Evolutionary conservation across 2,113 vertebrate genomes (phyloP), one percentile per base, ranked within the genome.

Genomic region (Zosterops pallidus): DNA sequence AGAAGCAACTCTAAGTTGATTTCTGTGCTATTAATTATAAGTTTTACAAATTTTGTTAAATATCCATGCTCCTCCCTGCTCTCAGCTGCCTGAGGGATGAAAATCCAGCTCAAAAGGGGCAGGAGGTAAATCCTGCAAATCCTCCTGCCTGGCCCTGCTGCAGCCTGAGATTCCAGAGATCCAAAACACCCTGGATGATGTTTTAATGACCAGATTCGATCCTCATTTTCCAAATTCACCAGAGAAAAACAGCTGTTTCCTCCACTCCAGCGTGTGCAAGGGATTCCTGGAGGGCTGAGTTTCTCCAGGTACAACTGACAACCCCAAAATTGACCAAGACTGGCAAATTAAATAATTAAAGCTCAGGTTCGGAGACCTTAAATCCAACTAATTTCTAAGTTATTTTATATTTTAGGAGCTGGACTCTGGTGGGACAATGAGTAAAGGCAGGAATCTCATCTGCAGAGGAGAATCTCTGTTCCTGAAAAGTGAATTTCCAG

Each of bases 251-350:
- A 6, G 19, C 25, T 37, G 3, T 28, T 59, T 44, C n/a, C 26
- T 42, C 18, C 24, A 1, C 41, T 56, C 4, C 46, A 50, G 13
- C 20, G 35, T 17, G 26, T 15, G 46, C 44, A 11, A 26, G 41
- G 78, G 41, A 26, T 31, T 41, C 23, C 17, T 70, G 71, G 29
- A 25, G 62, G 18, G 28, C 49, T 6, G 16, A 92, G 20, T 26
- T 35, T 2, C 39, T 64, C 41, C 49, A 59, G 17, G 5, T 2
- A 5, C 6, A 11, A 8, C 11, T 20, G 37, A 17, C 13, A 42
- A 29, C 14, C 9, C 13, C 7, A 2, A 12, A 37, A 26, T 1
- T 41, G 62, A 9, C 44, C n/a, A 12, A 6, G 0, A 1, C 1
- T 28, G 24, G 5, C 4, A 55, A 6, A 6, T 46, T 18, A 16